phyloP scores from a whole-genome alignment of 2,888 invertebrate genomes.

The Xylota sylvarum region DNA sequence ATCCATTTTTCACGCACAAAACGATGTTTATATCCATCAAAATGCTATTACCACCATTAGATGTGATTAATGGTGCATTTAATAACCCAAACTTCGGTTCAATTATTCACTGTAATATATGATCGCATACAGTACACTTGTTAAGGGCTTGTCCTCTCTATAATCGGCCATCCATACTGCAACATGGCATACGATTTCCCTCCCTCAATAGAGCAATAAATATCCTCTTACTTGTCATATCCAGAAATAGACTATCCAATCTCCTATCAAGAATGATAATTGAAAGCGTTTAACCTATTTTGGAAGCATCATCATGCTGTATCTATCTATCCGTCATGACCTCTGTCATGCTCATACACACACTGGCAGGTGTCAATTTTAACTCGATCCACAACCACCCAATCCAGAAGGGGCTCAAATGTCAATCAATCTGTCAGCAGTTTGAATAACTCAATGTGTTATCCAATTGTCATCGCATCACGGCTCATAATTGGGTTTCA shows the following conservation, averaged over 20 bases:
- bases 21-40: constrained; percentile 45
- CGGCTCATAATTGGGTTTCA: constrained; percentile 65
- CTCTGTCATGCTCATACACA: background rate
- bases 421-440: constrained; percentile 66
- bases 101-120: constrained; percentile 42
- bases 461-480: constrained; percentile 68
- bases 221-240: constrained; percentile 46
- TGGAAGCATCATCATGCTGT: constrained; percentile 10
- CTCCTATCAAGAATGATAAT: constrained; percentile 45
- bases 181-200: constrained; percentile 1
- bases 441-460: constrained; percentile 64
- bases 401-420: constrained; percentile 5
- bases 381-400: constrained; percentile 15
- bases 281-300: constrained; percentile 62
- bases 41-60: constrained; percentile 40
- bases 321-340: constrained; percentile 45
- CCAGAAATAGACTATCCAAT: background rate
- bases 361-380: constrained; percentile 30
- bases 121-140: constrained; percentile 23
- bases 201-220: constrained; percentile 56
- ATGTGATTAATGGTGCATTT: constrained; percentile 61
- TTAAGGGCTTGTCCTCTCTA: background rate
- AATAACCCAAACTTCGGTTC: constrained; percentile 31
- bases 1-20: constrained; percentile 36
- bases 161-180: constrained; percentile 31